These are phyloP conservation scores for Chlorops oryzae DNA, from an alignment of 1,140 invertebrate genomes.

Conservation along the genomic window DNA sequence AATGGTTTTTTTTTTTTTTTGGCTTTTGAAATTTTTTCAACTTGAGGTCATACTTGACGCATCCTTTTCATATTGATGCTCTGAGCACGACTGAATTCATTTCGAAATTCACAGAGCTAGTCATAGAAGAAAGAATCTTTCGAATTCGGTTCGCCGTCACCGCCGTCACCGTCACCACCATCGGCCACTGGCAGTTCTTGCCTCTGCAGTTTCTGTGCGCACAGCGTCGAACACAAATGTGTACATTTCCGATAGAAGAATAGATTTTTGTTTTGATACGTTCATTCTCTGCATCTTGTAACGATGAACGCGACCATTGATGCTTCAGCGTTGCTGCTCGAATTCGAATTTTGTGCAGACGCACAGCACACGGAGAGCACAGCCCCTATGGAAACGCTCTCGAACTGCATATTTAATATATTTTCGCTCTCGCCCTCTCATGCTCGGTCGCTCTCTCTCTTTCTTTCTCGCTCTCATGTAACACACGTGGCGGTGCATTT, in stretches of 20 bases:
- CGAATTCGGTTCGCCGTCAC: slow-evolving; percentile 2
- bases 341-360: background rate
- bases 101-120: slow-evolving; percentile 30
- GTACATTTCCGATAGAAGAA: background rate
- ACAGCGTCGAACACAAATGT: background rate
- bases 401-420: background rate
- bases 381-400: background rate
- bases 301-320: background rate
- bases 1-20: background rate
- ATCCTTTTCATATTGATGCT: slow-evolving; percentile 26
- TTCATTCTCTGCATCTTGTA: background rate
- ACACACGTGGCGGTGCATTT: background rate
- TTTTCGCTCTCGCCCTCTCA: background rate
- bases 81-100: slow-evolving; percentile 42
- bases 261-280: background rate
- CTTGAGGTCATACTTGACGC: background rate
- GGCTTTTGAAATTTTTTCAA: background rate
- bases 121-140: slow-evolving; percentile 33
- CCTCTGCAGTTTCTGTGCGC: background rate
- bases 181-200: background rate
- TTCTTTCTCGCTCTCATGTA: background rate
- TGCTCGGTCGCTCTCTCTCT: background rate
- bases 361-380: background rate
- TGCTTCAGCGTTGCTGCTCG: too few species aligned
- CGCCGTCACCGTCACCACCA: too few species aligned